Conservation (phyloP, 2,113 vertebrate species). For the Heterotilapia buettikoferi region DNA sequence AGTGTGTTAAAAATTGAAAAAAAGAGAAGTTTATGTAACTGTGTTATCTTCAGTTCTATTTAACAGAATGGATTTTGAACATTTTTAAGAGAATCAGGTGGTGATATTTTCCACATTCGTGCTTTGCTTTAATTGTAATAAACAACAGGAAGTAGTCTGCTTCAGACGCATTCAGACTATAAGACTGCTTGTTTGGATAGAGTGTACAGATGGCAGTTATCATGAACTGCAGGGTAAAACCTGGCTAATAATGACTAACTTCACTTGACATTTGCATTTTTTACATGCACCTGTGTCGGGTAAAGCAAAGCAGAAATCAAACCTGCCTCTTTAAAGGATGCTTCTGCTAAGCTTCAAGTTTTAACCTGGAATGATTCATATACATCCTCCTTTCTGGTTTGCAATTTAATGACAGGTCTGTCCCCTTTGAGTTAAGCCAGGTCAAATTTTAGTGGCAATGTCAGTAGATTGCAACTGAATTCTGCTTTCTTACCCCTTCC, state of each 20-base stretch:
- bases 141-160: neutral
- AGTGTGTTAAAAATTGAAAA: neutral
- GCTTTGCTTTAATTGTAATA: neutral
- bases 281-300: neutral
- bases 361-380: neutral
- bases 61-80: neutral
- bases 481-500: neutral
- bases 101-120: neutral
- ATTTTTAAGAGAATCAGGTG: neutral
- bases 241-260: neutral
- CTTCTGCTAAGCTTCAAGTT: neutral
- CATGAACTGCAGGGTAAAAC: neutral
- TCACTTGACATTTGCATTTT: neutral
- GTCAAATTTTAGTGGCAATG: neutral
- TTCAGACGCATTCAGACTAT: neutral
- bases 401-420: neutral
- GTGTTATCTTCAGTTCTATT: neutral
- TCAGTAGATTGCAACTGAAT: neutral
- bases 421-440: neutral
- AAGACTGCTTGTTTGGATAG: neutral
- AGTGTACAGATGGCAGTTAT: neutral
- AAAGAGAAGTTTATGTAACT: neutral
- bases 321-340: neutral
- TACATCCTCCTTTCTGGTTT: neutral
- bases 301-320: neutral